These are phyloP conservation scores for Avahi laniger DNA, from an alignment of 2,797 vertebrate species.

Conservation along the genomic window DNA sequence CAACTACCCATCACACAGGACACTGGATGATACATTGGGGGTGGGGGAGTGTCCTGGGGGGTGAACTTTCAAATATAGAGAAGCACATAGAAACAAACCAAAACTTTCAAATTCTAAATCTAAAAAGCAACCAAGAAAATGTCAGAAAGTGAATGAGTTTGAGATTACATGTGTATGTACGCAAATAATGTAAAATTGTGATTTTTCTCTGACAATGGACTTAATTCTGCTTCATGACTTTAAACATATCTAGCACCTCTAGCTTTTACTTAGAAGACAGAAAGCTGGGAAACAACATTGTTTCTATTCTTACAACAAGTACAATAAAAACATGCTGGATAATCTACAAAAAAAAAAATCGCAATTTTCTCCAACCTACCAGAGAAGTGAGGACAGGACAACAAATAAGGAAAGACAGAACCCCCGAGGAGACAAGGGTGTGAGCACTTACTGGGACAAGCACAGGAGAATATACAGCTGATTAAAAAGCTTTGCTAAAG, in stretches of 20 bases:
- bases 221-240: not conserved
- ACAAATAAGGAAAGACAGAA: no score
- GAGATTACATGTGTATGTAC: no score
- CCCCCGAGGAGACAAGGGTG: not conserved
- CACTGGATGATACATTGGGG: no score
- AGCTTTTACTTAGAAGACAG: not conserved
- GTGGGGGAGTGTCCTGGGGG: rapidly evolving
- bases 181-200: not conserved
- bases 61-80: not conserved
- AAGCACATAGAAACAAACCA: not conserved
- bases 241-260: not conserved
- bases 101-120: not conserved
- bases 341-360: not conserved
- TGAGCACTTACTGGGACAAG: not conserved
- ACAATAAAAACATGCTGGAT: not conserved
- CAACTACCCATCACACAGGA: rapidly evolving
- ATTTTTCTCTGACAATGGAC: not conserved
- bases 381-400: no score
- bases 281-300: not conserved
- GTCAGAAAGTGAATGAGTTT: not conserved
- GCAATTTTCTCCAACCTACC: not conserved
- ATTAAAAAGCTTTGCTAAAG: not conserved
- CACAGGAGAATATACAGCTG: rapidly evolving
- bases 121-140: not conserved
- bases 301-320: not conserved